Conservation (phyloP, 2,113 vertebrate genomes). For the Paradisaea rubra region DNA sequence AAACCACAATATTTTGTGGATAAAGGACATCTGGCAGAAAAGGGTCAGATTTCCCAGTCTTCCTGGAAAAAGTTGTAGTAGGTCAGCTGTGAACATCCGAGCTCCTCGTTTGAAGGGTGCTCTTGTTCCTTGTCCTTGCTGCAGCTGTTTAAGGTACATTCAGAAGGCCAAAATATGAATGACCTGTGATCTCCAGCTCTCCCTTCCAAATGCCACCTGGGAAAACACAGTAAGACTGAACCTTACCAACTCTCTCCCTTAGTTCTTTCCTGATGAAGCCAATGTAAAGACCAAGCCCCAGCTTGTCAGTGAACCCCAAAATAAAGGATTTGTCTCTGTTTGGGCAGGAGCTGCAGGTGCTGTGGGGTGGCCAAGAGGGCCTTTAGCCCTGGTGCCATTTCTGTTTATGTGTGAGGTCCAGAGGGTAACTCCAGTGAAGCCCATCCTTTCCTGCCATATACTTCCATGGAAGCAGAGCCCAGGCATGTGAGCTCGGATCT, state of each 20-base stretch:
- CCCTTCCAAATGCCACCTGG: background rate
- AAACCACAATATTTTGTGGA: background rate
- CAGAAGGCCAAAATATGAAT: background rate
- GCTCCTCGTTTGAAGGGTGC: background rate
- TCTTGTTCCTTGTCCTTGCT: background rate
- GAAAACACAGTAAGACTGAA: background rate
- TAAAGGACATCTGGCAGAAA: background rate
- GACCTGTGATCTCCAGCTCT: background rate
- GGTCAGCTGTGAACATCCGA: background rate
- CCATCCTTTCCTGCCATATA: background rate
- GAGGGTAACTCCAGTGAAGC: background rate
- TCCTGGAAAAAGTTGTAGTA: background rate
- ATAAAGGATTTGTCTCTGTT: background rate
- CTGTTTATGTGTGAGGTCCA: background rate
- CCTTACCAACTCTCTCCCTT: background rate
- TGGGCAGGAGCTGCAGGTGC: background rate
- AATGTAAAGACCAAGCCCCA: background rate
- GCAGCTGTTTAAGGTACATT: background rate
- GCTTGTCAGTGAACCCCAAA: background rate
- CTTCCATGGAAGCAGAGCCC: background rate
- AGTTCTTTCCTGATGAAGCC: background rate
- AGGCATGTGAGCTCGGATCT: background rate
- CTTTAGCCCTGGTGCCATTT: background rate
- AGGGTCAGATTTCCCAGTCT: background rate
- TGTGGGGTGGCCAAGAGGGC: background rate